phyloP scores from a whole-genome alignment of 2,113 vertebrate species.

The Psilopsiagon aurifrons region DNA sequence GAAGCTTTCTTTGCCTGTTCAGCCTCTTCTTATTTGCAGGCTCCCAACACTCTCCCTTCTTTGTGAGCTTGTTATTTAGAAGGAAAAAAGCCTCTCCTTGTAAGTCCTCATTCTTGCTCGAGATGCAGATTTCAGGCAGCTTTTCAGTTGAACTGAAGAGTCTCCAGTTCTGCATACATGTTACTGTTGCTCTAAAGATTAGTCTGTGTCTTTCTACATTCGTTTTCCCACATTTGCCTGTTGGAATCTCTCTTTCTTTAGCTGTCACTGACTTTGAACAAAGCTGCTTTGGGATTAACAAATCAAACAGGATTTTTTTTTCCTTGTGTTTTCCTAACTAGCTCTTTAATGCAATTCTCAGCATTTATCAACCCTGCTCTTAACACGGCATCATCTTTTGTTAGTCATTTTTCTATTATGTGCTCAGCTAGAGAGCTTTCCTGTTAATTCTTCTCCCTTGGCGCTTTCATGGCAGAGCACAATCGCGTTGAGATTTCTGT shows the following conservation, averaged over 20 bases:
- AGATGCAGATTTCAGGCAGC: neutral
- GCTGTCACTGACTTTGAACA: fast-evolving
- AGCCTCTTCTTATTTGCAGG: neutral
- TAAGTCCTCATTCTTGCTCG: neutral
- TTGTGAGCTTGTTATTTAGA: neutral
- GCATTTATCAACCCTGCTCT: neutral
- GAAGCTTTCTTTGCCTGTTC: neutral
- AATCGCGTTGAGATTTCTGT: neutral
- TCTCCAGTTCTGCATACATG: fast-evolving
- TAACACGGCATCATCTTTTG: neutral
- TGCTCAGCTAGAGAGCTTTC: neutral
- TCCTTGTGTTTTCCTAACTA: neutral
- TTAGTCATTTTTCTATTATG: neutral
- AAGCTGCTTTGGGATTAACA: neutral
- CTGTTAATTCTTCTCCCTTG: neutral
- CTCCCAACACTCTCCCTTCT: neutral
- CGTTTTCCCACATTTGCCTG: fast-evolving
- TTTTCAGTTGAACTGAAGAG: neutral
- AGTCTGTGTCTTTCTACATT: neutral
- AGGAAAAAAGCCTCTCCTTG: neutral
- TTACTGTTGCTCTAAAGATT: neutral
- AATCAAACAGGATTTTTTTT: neutral
- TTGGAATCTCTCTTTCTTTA: neutral
- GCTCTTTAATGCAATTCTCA: neutral
- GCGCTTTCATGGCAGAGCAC: fast-evolving